Evolutionary conservation across 1,140 invertebrate species (phyloP).

Genomic region (Tetraneura akinire): DNA sequence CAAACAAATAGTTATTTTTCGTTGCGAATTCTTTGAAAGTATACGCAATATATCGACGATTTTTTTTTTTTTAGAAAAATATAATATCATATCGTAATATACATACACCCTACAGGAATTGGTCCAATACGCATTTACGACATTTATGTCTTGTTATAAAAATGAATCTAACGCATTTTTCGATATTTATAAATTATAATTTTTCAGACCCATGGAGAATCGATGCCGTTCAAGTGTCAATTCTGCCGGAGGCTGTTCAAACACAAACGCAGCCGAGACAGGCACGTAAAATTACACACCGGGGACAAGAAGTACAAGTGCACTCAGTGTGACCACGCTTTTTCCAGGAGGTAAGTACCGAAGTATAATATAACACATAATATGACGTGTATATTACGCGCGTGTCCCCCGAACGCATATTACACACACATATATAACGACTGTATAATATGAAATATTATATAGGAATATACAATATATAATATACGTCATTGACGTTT

Average conservation of each 20-base stretch:
- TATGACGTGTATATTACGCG: neutral
- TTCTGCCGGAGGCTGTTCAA: constrained; percentile 90
- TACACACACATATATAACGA: too few relatives aligned
- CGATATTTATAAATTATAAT: too few relatives aligned
- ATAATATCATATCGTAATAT: too few relatives aligned
- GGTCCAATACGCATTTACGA: too few relatives aligned
- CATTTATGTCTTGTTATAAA: too few relatives aligned
- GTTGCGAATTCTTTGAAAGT: too few relatives aligned
- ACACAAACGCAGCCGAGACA: constrained; percentile 89
- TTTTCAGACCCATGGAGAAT: constrained; percentile 82
- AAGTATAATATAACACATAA: neutral
- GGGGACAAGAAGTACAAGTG: constrained; percentile 93
- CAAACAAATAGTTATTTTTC: too few relatives aligned
- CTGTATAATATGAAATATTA: constrained; percentile 3
- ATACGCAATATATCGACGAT: too few relatives aligned
- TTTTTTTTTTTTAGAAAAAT: too few relatives aligned
- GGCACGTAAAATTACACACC: constrained; percentile 93
- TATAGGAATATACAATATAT: neutral
- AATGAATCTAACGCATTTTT: too few relatives aligned
- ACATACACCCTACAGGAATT: too few relatives aligned
- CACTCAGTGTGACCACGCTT: constrained; percentile 86
- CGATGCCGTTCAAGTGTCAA: constrained; percentile 86
- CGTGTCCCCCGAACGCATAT: neutral
- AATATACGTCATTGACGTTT: neutral
- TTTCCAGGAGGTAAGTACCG: constrained; percentile 78